These are phyloP conservation scores for Knipowitschia caucasica DNA, from an alignment of 2,797 vertebrate species.

Conservation along the genomic window DNA sequence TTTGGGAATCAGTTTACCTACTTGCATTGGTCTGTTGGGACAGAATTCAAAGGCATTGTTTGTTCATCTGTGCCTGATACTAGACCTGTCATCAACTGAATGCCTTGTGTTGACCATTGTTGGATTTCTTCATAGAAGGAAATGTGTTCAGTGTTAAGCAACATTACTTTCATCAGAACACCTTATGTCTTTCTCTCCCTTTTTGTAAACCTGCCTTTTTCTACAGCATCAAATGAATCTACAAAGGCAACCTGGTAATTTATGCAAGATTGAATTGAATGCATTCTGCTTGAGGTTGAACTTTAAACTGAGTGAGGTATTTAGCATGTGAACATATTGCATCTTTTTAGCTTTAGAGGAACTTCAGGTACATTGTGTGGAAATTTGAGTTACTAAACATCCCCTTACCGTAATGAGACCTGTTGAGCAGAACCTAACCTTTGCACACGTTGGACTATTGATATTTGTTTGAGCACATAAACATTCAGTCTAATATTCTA, in stretches of 20 bases:
- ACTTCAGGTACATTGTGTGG: slow-evolving; percentile 44
- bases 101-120: too few relatives aligned
- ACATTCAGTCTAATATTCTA: slow-evolving; percentile 35
- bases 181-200: not conserved
- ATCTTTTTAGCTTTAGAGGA: slow-evolving; percentile 44
- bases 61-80: too few relatives aligned
- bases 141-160: slow-evolving; percentile 6
- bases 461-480: slow-evolving; percentile 17
- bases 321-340: slow-evolving; percentile 44
- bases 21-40: too few relatives aligned
- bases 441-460: slow-evolving; percentile 43
- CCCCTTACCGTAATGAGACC: slow-evolving; percentile 21
- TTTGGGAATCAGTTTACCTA: too few relatives aligned
- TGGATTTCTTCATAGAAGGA: slow-evolving; percentile 9
- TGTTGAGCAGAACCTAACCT: slow-evolving; percentile 54
- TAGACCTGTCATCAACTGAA: too few relatives aligned
- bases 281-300: slow-evolving; percentile 10
- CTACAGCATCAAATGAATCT: slow-evolving; percentile 47
- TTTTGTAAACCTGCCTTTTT: slow-evolving; percentile 32
- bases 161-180: not conserved
- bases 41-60: too few relatives aligned
- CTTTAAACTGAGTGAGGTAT: slow-evolving; percentile 1
- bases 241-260: slow-evolving; percentile 52
- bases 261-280: too few relatives aligned
- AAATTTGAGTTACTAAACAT: slow-evolving; percentile 54